phyloP scores from a whole-genome alignment of 2,797 vertebrate genomes.

The Epinephelus malabaricus region DNA sequence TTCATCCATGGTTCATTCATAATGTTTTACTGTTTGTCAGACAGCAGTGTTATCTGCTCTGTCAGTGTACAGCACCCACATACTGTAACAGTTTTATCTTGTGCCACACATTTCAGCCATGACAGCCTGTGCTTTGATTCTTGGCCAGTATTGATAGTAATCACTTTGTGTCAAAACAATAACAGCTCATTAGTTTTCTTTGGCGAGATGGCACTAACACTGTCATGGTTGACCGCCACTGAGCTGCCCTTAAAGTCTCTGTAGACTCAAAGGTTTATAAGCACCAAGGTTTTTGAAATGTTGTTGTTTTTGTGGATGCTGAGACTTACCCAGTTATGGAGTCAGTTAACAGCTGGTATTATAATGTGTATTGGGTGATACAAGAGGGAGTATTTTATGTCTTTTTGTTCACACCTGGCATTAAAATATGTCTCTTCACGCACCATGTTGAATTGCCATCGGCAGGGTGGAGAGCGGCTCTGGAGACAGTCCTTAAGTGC shows the following conservation, averaged over 20 bases:
- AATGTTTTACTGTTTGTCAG: slow-evolving; percentile 43
- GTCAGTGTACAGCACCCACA: slow-evolving; percentile 66
- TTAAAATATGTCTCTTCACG: too few relatives aligned
- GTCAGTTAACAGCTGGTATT: too few relatives aligned
- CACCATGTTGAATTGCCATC: too few relatives aligned
- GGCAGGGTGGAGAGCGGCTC: too few relatives aligned
- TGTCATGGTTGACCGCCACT: neutral
- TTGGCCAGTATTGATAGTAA: slow-evolving; percentile 59
- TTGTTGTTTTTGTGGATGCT: slow-evolving; percentile 7
- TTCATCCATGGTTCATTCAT: slow-evolving; percentile 39
- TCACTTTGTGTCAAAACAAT: slow-evolving; percentile 62
- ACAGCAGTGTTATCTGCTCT: slow-evolving; percentile 53
- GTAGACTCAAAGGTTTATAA: neutral
- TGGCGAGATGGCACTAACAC: neutral
- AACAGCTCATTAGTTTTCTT: slow-evolving; percentile 37
- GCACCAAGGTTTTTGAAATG: slow-evolving; percentile 4
- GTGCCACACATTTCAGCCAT: slow-evolving; percentile 50
- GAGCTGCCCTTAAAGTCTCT: neutral
- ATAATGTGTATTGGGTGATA: too few relatives aligned
- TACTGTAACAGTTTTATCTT: slow-evolving; percentile 67
- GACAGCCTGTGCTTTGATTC: slow-evolving; percentile 62
- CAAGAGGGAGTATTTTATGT: too few relatives aligned
- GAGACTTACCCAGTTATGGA: neutral
- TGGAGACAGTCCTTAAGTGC: too few relatives aligned
- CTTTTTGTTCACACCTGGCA: too few relatives aligned